Evolutionary conservation across 2,113 vertebrate species (phyloP), one percentile per base, ranked within the genome.

Genomic region (Cisticola juncidis): DNA sequence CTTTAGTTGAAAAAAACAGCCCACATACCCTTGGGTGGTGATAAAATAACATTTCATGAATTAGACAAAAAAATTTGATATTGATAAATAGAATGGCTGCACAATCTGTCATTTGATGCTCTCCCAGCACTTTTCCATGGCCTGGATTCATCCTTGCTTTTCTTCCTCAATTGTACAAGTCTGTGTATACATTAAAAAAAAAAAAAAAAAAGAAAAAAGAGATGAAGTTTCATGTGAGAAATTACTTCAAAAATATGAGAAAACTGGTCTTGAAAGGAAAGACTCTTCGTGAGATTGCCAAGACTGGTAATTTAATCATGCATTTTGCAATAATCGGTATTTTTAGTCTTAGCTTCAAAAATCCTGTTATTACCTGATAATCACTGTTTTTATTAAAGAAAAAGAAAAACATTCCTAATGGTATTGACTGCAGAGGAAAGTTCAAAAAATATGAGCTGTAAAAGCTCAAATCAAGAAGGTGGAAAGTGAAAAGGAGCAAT

Each of bases 401-500:
- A 64, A 50, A 38, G 36, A n/a, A 68, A 48, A 56, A 53, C 13
- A 61, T 77, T 90, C 68, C 33, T 90, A 80, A 58, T 72, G 45
- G 26, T 77, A 53, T 82, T 86, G 50, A 38, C 61, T 70, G 24
- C 19, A 47, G 48, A 64, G 22, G 53, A 92, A 91, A 90, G 62
- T 85, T 88, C 47, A 92, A 82, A 82, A 95, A 88, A 88, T 88
- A 73, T 58, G 62, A 91, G 70, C 81, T 66, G 62, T 28, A 92
- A 92, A 79, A 93, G 20, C 66, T 92, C 81, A 74, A 74, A 84
- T 91, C 82, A 81, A 92, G 74, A 82, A 88, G 42, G 79, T 83
- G 62, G 65, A 81, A 94, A 88, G 62, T 86, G 82, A 92, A 94
- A 94, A 77, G 45, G 62, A 73, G 66, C 50, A 93, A 96, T 93